Conservation (phyloP, 1,140 invertebrate species). For the Lepidostoma basale region DNA sequence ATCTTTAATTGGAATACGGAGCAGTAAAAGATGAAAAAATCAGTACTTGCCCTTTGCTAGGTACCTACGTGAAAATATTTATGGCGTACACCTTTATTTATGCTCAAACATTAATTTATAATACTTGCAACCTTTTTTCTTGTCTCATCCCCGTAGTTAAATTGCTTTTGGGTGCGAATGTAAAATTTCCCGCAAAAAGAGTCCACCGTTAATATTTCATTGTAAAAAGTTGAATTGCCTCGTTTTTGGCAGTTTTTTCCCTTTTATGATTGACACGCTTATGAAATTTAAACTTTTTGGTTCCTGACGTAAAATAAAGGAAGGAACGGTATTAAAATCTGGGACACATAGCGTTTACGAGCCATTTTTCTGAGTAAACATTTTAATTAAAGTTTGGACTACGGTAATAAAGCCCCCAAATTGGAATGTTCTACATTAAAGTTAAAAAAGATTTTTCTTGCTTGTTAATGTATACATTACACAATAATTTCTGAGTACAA, state of each 20-base stretch:
- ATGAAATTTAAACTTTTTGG: neutral
- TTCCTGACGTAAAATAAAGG: no score
- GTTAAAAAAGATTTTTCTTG: neutral
- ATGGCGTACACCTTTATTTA: no score
- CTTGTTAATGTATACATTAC: neutral
- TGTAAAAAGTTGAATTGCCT: slow-evolving; percentile 2
- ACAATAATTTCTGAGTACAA: neutral
- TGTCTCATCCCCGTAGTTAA: no score
- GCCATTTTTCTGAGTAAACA: neutral
- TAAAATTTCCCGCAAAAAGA: neutral
- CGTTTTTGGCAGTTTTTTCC: neutral
- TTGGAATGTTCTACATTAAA: neutral
- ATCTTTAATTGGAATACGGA: no score
- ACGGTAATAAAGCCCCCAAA: neutral
- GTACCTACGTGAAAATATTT: no score
- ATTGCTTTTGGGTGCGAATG: no score
- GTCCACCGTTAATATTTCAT: slow-evolving; percentile 1
- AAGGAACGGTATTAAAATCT: neutral
- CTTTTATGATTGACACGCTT: neutral
- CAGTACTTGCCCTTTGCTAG: no score
- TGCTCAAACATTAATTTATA: no score
- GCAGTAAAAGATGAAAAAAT: no score
- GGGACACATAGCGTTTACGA: neutral
- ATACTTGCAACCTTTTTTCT: no score
- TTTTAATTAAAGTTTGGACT: neutral